Base-by-base conservation (phyloP, 2,888 invertebrate species). In the Thereva unica region DNA sequence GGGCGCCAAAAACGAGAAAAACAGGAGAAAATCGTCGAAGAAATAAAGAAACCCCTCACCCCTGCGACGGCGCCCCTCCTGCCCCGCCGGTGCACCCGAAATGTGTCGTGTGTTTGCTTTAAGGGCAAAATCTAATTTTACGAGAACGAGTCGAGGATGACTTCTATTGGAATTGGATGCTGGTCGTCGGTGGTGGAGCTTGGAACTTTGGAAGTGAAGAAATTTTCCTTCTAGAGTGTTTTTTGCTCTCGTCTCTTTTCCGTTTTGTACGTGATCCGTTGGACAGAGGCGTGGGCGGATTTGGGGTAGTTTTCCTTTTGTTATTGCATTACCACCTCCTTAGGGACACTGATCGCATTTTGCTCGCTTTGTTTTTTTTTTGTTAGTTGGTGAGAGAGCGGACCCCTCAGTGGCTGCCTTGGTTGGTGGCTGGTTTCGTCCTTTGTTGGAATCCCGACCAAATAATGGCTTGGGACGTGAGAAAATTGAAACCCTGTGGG, bases 51-150 rank as follows among this genome's bases (percentile, higher is more conserved):
- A 7, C 10, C n/a, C 10, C 53, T 42, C 44, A 9, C 23, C 2
- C 23, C 53, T 53, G 37, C 9, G 37, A 38, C 53, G 37, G 37
- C 37, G n/a, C 9, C n/a, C 5, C 8, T 35, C 10, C 7, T 10
- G 52, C 8, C 41, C 12, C 10, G 41, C 42, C 23, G 49, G 38
- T 34, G 40, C 10, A 40, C 49, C 38, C 38, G 41, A 41, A 42
- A 41, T 42, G 63, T 63, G 50, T 63, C 40, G 54, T 54, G n/a
- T 40, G 61, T 49, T 63, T 63, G 42, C 52, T 63, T 52, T 50
- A 52, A 63, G 63, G 63, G 41, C 10, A 12, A 63, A 63, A 63
- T 63, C 63, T 63, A 63, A 63, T 63, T 63, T 41, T 63, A 63
- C 50, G 63, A 40, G 63, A 40, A 47, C 59, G 37, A 59, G 52